Evolutionary conservation across 2,113 vertebrate species (phyloP).

Genomic region (western clawed frog (Xenopus tropicalis)): UCB_Xtro_10.0 CM004443.2:133096001-133096500

Average conservation of each 20-base stretch:
- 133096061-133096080: too few relatives aligned
- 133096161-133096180: not conserved
- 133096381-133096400: not conserved
- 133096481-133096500: too few relatives aligned
- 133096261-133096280: slow-evolving; percentile 19
- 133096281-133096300: slow-evolving; percentile 23
- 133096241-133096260: slow-evolving; percentile 21
- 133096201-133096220: slow-evolving; percentile 27
- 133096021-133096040: too few relatives aligned
- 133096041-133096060: too few relatives aligned
- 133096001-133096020: too few relatives aligned
- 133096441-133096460: too few relatives aligned
- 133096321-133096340: not conserved
- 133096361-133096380: slow-evolving; percentile 17
- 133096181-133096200: slow-evolving; percentile 12
- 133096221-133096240: slow-evolving; percentile 5
- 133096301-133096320: not conserved
- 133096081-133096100: too few relatives aligned
- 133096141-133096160: not conserved
- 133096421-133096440: too few relatives aligned
- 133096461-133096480: too few relatives aligned
- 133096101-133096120: too few relatives aligned
- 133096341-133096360: slow-evolving; percentile 20
- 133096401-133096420: too few relatives aligned
- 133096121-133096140: not conserved